A percentile compares a stretch with the other conserved stretches of the same genome.
Conservation (phyloP, 2,888 invertebrate species). For the Chymomyza fuscimana region DNA sequence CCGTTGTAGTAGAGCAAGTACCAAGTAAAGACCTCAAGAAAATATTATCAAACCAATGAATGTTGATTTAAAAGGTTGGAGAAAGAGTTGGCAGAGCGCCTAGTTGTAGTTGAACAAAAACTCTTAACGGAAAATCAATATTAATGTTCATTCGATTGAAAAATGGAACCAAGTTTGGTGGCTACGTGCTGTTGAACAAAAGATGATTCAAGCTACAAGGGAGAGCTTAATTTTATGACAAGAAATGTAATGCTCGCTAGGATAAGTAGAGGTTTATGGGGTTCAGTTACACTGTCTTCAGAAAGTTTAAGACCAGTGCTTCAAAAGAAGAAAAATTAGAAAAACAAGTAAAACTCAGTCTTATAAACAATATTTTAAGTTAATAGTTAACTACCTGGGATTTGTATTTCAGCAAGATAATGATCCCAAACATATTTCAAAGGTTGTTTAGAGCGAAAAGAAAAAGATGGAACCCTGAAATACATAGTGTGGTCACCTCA, state of each 20-base stretch:
- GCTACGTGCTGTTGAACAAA: conserved; percentile 1
- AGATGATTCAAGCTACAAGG: background rate
- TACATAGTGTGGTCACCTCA: too few species aligned
- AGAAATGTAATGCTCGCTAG: background rate
- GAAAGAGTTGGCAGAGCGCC: background rate
- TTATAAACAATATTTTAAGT: too few species aligned
- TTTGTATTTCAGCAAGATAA: too few species aligned
- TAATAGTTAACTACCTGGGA: too few species aligned
- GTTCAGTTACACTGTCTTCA: background rate
- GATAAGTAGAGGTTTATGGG: background rate
- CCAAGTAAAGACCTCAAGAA: conserved; percentile 2
- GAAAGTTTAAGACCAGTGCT: too few species aligned
- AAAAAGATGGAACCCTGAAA: too few species aligned
- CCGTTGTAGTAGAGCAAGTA: background rate
- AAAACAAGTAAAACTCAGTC: too few species aligned
- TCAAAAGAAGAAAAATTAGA: too few species aligned
- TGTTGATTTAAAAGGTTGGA: conserved; percentile 7
- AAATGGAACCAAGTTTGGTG: conserved; percentile 36
- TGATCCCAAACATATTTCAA: too few species aligned
- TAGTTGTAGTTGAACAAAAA: conserved; percentile 51
- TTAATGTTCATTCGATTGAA: conserved; percentile 58
- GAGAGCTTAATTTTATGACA: background rate
- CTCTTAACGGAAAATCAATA: conserved; percentile 61
- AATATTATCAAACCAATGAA: conserved; percentile 2
- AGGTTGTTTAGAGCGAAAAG: too few species aligned